Evolutionary conservation across 1,140 invertebrate species (phyloP).

Genomic region (Bombus balteatus): DNA sequence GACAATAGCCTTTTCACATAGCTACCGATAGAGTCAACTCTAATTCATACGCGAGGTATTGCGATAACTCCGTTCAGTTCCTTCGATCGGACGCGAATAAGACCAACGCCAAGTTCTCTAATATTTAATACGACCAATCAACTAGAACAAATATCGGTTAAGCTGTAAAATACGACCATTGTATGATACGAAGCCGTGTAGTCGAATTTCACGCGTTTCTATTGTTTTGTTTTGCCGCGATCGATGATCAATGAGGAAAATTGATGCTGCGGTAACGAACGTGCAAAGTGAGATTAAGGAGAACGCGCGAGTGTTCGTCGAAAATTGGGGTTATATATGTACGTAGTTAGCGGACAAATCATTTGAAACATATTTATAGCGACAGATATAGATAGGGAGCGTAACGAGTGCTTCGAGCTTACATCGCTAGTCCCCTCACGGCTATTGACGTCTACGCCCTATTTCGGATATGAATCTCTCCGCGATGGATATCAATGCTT

Average conservation of each 20-base stretch:
- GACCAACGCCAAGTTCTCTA: no score
- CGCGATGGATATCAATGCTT: conserved; percentile 32
- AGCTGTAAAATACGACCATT: neutral
- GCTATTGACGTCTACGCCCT: neutral
- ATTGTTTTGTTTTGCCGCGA: neutral
- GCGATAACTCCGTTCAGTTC: no score
- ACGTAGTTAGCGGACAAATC: conserved; percentile 6
- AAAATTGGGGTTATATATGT: conserved; percentile 26
- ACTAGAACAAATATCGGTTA: neutral
- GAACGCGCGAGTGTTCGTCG: neutral
- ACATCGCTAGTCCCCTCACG: neutral
- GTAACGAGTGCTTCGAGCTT: conserved; percentile 27
- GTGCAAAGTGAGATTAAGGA: conserved; percentile 26
- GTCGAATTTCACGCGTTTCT: conserved; percentile 8
- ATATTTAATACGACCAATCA: neutral
- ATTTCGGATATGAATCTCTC: conserved; percentile 51
- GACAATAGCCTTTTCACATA: neutral
- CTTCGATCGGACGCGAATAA: no score
- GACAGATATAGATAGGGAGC: neutral
- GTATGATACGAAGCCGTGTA: neutral
- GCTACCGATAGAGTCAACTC: neutral
- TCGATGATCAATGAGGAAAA: neutral
- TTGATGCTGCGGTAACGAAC: neutral
- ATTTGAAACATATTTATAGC: conserved; percentile 22
- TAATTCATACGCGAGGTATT: no score